A percentile compares a stretch with the other conserved stretches of the same genome.
These are phyloP conservation scores for Vireo griseus DNA, from an alignment of 2,797 vertebrate genomes.

Conservation along the genomic window DNA sequence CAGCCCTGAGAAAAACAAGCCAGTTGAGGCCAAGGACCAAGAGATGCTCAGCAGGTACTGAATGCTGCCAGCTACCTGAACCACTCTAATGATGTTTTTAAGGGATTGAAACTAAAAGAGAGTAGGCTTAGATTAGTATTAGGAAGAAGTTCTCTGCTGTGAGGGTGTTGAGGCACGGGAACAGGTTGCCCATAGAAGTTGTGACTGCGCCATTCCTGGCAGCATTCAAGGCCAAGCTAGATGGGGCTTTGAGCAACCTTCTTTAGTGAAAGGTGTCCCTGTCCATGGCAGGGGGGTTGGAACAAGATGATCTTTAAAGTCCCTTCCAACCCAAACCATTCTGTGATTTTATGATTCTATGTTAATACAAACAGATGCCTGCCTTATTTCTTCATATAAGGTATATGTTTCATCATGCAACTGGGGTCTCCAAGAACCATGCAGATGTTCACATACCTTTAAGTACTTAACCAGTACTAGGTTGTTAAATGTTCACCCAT, in stretches of 20 bases:
- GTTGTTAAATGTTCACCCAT: background rate
- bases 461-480: accelerated
- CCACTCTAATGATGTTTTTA: accelerated
- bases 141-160: background rate
- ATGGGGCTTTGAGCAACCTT: background rate
- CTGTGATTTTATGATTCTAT: background rate
- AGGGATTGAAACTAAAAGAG: background rate
- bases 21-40: background rate
- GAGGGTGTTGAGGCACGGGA: background rate
- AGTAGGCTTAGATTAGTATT: background rate
- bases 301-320: background rate
- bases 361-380: background rate
- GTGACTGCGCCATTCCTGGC: background rate
- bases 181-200: background rate
- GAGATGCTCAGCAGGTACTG: background rate
- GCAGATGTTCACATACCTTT: accelerated
- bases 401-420: background rate
- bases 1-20: background rate
- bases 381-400: background rate
- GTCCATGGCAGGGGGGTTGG: background rate
- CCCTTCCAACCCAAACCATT: background rate
- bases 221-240: background rate
- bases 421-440: background rate
- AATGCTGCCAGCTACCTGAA: background rate
- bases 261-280: background rate